Percentiles rank a stretch among this genome's conserved stretches.
phyloP scores from a whole-genome alignment of 2,888 invertebrate genomes.

The Chymomyza fuscimana region DNA sequence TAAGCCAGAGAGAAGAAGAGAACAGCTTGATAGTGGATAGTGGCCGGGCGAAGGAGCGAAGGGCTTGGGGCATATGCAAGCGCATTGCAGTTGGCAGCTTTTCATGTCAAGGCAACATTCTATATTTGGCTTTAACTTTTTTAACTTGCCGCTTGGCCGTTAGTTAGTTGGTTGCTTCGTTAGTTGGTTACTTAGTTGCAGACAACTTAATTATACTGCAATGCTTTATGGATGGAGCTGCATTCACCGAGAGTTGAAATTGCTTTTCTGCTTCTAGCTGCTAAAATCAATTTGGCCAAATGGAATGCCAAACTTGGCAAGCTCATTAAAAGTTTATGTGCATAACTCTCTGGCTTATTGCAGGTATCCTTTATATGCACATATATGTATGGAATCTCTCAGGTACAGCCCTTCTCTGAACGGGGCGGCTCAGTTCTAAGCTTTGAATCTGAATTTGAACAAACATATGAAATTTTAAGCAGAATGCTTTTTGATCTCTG shows the following conservation, averaged over 20 bases:
- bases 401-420: not conserved
- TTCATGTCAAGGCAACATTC: slow-evolving; percentile 46
- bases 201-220: slow-evolving; percentile 41
- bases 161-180: slow-evolving; percentile 3
- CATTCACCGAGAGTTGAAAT: not conserved
- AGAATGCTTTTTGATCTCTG: not conserved
- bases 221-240: not conserved
- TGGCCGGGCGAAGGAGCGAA: too few species aligned
- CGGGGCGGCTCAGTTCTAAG: too few species aligned
- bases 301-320: slow-evolving; percentile 31
- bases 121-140: not conserved
- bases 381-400: not conserved
- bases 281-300: slow-evolving; percentile 47
- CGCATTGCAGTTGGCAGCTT: slow-evolving; percentile 4
- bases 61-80: not conserved
- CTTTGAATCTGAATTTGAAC: not conserved
- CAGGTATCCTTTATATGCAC: not conserved
- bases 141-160: not conserved
- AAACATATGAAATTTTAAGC: not conserved
- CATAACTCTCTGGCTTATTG: not conserved
- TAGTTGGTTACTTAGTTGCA: not conserved
- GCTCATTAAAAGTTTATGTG: slow-evolving; percentile 21
- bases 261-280: slow-evolving; percentile 28
- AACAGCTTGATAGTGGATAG: too few species aligned
- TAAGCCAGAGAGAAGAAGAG: not conserved